These are phyloP conservation scores for Apomyelois bistriatella DNA, from an alignment of 2,888 invertebrate species.

Conservation along the genomic window DNA sequence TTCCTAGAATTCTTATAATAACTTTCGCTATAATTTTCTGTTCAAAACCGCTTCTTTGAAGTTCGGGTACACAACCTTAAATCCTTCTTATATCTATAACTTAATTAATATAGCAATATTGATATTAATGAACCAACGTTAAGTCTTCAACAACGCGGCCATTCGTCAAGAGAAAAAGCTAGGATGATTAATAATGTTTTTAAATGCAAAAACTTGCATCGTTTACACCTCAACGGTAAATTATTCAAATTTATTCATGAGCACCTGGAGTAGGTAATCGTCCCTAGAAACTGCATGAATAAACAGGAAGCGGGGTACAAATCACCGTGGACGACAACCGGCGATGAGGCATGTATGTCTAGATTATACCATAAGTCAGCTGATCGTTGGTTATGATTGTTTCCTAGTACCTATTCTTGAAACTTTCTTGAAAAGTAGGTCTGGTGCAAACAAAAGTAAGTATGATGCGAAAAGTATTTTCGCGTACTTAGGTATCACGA, in stretches of 20 bases:
- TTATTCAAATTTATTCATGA: constrained; percentile 77
- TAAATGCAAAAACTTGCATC: constrained; percentile 75
- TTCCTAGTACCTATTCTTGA: neutral
- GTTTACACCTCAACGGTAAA: constrained; percentile 68
- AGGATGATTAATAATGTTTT: constrained; percentile 68
- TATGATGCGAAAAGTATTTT: too few species aligned
- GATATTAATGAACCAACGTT: neutral
- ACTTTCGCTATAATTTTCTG: too few species aligned
- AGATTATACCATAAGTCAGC: constrained; percentile 31
- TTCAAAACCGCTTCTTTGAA: too few species aligned
- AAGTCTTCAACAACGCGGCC: constrained; percentile 16
- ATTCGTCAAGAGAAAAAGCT: constrained; percentile 49
- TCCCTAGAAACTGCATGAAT: constrained; percentile 70
- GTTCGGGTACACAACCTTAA: too few species aligned
- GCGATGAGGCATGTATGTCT: constrained; percentile 33
- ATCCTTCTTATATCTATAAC: too few species aligned
- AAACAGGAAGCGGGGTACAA: constrained; percentile 66
- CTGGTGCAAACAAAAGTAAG: too few species aligned
- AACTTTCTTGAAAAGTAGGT: neutral
- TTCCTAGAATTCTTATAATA: too few species aligned
- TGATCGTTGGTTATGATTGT: constrained; percentile 17
- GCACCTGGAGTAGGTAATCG: constrained; percentile 68
- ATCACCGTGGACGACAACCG: constrained; percentile 16
- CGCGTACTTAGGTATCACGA: too few species aligned
- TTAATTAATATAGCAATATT: too few species aligned